Evolutionary conservation across 2,888 invertebrate species (phyloP), one percentile per base, ranked within the genome.

Genomic region (Idaea aversata): DNA sequence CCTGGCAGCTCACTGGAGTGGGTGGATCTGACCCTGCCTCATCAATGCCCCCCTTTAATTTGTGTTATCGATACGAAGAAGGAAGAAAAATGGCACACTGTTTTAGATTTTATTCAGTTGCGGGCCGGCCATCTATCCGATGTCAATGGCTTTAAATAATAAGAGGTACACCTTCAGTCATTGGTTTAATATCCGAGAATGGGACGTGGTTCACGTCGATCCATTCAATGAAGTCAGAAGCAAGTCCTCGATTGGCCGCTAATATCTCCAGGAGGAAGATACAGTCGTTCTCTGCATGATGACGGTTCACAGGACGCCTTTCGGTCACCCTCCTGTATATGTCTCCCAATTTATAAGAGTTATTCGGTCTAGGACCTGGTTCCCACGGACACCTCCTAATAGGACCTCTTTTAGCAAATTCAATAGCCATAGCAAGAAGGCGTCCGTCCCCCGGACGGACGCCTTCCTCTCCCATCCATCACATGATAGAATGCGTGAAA

Each of bases 261-360:
- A 95, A 93, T 71, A 95, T 93, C 72, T 94, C 93, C 47, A 96
- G 81, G 15, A 95, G 85, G 84, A 94, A 93, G 0, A 93, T 72
- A 16, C 95, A 95, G 83, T 97, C 97, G 60, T 88, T 93, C 78
- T 96, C 96, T 2, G 97, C 96, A 61, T 91, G 88, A 78, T 97
- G 96, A 1, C 93, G 88, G 67, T 90, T 81, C 3, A 77, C 63
- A 0, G 94, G 85, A 0, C 83, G 74, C n/a, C 84, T 84, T 0
- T 88, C 87, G 16, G 95, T 87, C 13, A 94, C 80, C 63, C 95
- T 88, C 66, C 93, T 84, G 78, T 94, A 95, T 16, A 96, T 83
- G 63, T 93, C 85, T 4, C 71, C 76, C 7, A 96, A 81, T 81
- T 93, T 94, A 77, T 94, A 96, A 4, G 82, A 86, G 0, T 77